Base-by-base conservation (phyloP, 2,888 invertebrate genomes). In the Selenia dentaria region DNA sequence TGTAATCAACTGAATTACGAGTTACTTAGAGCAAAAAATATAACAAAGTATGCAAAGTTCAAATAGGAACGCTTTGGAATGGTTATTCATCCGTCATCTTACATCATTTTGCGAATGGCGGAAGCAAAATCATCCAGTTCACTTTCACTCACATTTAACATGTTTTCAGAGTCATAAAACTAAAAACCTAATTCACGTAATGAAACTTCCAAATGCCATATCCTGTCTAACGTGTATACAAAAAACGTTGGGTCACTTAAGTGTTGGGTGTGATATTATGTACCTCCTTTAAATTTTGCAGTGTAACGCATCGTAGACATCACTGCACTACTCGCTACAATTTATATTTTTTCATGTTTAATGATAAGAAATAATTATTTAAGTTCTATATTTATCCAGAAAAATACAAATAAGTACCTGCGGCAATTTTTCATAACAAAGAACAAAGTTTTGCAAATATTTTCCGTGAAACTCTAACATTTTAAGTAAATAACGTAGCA, bases 51-150 rank as follows among this genome's bases (percentile, higher is more conserved):
- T 27, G 33, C 34, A 24, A 38, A 45, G 16, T 11, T 28, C 12
- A 16, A 16, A 33, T 38, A 38, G 20, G 43, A 32, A 34, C 24
- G 10, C 31, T 50, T 42, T 13, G 45, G 34, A n/a, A n/a, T 27
- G 18, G 33, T 24, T 35, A 36, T 62, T 62, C 60, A 70, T 66
- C 55, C 58, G 56, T 71, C 49, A 60, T 51, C 44, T 80, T 78
- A 71, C 76, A 66, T 78, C 73, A 79, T 46, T 81, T 74, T 72
- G 78, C 62, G 79, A 83, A 76, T 59, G 57, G 64, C 78, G 83
- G 79, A 81, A 80, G 71, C 62, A 22, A 11, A 33, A 62, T 59
- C 54, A 60, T 55, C 59, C 52, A 55, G 53, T 64, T 70, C 47
- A 69, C 79, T 80, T 79, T 79, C 80, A 74, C 77, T 63, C 38